Evolutionary conservation across 2,797 vertebrate species (phyloP), one percentile per base, ranked within the genome.

Genomic region (Anguilla pacifica): DNA sequence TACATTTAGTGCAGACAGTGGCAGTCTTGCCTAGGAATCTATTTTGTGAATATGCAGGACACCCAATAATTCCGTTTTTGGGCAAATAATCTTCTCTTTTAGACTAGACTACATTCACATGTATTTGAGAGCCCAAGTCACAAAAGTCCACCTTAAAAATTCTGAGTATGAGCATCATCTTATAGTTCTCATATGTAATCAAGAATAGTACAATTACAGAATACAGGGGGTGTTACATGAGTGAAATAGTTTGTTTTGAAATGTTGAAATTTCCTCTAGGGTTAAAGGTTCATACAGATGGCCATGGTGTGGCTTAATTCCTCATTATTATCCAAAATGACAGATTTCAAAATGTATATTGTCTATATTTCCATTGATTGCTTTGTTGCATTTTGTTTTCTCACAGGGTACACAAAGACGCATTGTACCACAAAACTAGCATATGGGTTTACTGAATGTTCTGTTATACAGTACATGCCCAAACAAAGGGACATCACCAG

Each of bases 21-120:
- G 79, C 82, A 70, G 77, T 79, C 77, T 87, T 49, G 57, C 53
- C 39, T 77, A 39, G 70, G 31, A 13, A 39, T 55, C 74, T 53
- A 79, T 39, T 61, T 19, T 86, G 31, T 86, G 85, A 49, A 86
- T 28, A 79, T 55, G 55, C 85, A 59, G 51, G 28, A 28, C 51
- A 57, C 70, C 53, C n/a, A 39, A 86, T 53, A 61, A 74, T 11
- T 35, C 70, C 17, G 70, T 74, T 11, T 74, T 74, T 74, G 70
- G 70, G 28, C 70, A 74, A 74, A 39, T 74, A 4, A 35, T 74
- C 70, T 35, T 74, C 28, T 74, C 70, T 15, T 11, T 74, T 10
- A 81, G 3, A 22, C 15, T 3, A 22, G 49, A 51, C 6, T 10
- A 13, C 19, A 9, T 82, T 51, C 3, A 22, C 79, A 82, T 82